Base-by-base conservation (phyloP, 2,888 invertebrate species). In the Scelioninae gen. 1 region DNA sequence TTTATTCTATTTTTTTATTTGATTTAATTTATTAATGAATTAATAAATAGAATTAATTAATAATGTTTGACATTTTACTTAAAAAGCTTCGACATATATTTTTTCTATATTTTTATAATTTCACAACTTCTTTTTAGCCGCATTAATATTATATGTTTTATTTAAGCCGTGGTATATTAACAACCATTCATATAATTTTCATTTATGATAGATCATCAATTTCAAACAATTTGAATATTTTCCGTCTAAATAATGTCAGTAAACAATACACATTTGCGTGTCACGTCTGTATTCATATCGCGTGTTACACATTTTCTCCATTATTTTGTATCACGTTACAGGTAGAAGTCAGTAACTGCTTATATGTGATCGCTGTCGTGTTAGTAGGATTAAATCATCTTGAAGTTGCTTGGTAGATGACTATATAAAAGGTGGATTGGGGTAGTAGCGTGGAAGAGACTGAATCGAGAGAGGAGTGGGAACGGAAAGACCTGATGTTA, bases 321-420 rank as follows among this genome's bases (percentile, higher is more conserved):
- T 89, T 89, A 90, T 90, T 89, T 89, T 89, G 88, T 88, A 87
- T 89, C 87, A 85, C 86, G 87, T 87, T 84, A 87, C 85, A 85
- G 84, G 83, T 77, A 78, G 71, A 63, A 62, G 84, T 79, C 84
- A 84, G 85, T 87, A 87, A 88, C 89, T 88, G 87, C 86, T 87
- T 88, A 86, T 89, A 88, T 88, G 87, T 87, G 87, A 86, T 85
- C 80, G 86, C 85, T 87, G 88, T 89, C 90, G 89, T 92, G 92
- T 92, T 91, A 91, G 92, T 87, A 90, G 86, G 92, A 92, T 92
- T 92, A 92, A 92, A 91, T 91, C 89, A 92, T 92, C 90, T 91
- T 87, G 87, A 87, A 86, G 87, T 87, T 87, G 88, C 87, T 88
- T 85, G 87, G 87, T 86, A 86, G 86, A 89, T 88, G 88, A 85